Percentiles rank a stretch among this genome's conserved stretches.
Conservation (phyloP, 2,113 vertebrate species). For the Gulo gulo region DNA sequence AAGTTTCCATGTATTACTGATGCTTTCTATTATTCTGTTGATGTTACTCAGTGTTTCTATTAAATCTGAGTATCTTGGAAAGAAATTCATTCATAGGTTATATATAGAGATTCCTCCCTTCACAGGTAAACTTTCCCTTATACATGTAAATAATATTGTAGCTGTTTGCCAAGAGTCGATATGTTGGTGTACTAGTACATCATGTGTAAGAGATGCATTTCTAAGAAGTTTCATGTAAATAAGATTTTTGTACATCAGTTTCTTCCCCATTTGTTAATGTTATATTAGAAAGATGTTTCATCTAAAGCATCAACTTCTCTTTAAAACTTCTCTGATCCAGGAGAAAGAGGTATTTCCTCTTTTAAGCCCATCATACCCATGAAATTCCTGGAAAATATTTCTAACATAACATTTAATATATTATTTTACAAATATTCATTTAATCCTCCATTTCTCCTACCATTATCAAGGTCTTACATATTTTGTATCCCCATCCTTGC, state of each 20-base stretch:
- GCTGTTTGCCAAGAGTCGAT: not conserved
- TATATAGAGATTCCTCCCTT: not conserved
- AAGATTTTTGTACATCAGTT: not conserved
- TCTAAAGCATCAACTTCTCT: not conserved
- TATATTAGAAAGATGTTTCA: not conserved
- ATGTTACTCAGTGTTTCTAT: not conserved
- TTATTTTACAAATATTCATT: not conserved
- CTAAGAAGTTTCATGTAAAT: not conserved
- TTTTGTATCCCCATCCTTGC: not conserved
- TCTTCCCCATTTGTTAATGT: not conserved
- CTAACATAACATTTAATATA: not conserved
- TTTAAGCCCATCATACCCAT: not conserved
- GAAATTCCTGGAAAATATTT: slow-evolving; percentile 31
- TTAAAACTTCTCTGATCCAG: not conserved
- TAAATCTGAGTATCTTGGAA: not conserved
- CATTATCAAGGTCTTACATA: not conserved
- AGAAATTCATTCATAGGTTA: not conserved
- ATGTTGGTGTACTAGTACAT: not conserved
- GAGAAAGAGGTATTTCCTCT: not conserved
- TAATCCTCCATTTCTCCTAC: not conserved
- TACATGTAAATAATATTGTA: not conserved
- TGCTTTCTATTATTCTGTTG: not conserved
- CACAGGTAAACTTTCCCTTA: not conserved
- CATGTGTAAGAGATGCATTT: not conserved
- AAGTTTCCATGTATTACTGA: not conserved